phyloP scores from a whole-genome alignment of 2,888 invertebrate species.

The Cheilosia scutellata region DNA sequence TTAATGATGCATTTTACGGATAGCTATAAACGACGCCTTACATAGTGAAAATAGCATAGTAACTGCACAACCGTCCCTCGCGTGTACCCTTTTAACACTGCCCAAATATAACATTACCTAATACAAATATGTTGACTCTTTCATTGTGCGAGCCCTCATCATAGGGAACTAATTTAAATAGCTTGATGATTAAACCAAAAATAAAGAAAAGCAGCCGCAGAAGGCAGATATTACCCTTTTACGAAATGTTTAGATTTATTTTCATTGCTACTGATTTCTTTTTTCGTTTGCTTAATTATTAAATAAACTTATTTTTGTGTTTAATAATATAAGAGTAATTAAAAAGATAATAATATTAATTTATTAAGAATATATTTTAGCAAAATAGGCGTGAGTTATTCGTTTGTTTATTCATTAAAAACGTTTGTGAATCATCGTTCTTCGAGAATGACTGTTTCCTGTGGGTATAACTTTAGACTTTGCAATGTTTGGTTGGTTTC shows the following conservation, averaged over 20 bases:
- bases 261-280: slow-evolving; percentile 59
- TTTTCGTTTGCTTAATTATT: slow-evolving; percentile 72
- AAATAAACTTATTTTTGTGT: slow-evolving; percentile 63
- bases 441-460: slow-evolving; percentile 97
- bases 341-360: slow-evolving; percentile 75
- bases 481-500: slow-evolving; percentile 90
- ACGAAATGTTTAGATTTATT: slow-evolving; percentile 68
- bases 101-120: too few relatives aligned
- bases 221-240: slow-evolving; percentile 57
- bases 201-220: slow-evolving; percentile 21
- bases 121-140: too few relatives aligned
- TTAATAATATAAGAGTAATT: slow-evolving; percentile 72
- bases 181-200: too few relatives aligned
- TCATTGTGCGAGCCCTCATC: too few relatives aligned
- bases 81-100: too few relatives aligned
- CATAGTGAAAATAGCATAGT: too few relatives aligned
- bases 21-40: too few relatives aligned
- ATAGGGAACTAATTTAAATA: too few relatives aligned
- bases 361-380: slow-evolving; percentile 75
- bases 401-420: slow-evolving; percentile 48
- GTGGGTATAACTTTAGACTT: slow-evolving; percentile 94
- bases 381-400: slow-evolving; percentile 75
- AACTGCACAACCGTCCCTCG: too few relatives aligned
- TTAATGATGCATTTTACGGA: too few relatives aligned
- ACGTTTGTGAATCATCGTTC: slow-evolving; percentile 89